These are phyloP conservation scores for Melanostigma gelatinosum DNA, from an alignment of 2,113 vertebrate species.

Conservation along the genomic window DNA sequence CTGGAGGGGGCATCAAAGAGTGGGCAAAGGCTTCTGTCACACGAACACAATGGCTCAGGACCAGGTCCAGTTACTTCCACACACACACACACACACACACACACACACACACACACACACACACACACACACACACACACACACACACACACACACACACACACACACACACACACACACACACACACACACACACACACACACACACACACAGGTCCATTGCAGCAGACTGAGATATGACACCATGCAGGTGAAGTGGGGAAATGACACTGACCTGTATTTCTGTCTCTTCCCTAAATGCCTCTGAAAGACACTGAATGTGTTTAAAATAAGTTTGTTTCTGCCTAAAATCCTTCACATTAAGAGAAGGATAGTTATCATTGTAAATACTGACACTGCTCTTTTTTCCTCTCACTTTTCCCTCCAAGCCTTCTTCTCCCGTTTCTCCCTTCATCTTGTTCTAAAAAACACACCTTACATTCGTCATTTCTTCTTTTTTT, in stretches of 20 bases:
- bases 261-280: slow-evolving; percentile 1
- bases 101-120: slow-evolving; percentile 13
- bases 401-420: no score
- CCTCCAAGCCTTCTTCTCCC: no score
- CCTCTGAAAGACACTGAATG: neutral
- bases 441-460: no score
- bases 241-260: slow-evolving; percentile 23
- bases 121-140: slow-evolving; percentile 11
- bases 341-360: neutral
- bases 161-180: slow-evolving; percentile 22
- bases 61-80: slow-evolving; percentile 13
- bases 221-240: slow-evolving; percentile 40
- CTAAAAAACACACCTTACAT: no score
- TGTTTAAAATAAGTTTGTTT: neutral
- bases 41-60: slow-evolving; percentile 56
- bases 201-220: neutral
- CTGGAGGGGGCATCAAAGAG: slow-evolving; percentile 67
- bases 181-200: slow-evolving; percentile 12
- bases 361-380: neutral
- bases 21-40: slow-evolving; percentile 63
- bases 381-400: no score
- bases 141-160: slow-evolving; percentile 10
- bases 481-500: neutral
- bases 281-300: neutral
- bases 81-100: slow-evolving; percentile 26